Percentiles rank a stretch among this genome's conserved stretches.
Evolutionary conservation across 2,797 vertebrate genomes (phyloP).

Genomic region (Pelochelys cantorii): DNA sequence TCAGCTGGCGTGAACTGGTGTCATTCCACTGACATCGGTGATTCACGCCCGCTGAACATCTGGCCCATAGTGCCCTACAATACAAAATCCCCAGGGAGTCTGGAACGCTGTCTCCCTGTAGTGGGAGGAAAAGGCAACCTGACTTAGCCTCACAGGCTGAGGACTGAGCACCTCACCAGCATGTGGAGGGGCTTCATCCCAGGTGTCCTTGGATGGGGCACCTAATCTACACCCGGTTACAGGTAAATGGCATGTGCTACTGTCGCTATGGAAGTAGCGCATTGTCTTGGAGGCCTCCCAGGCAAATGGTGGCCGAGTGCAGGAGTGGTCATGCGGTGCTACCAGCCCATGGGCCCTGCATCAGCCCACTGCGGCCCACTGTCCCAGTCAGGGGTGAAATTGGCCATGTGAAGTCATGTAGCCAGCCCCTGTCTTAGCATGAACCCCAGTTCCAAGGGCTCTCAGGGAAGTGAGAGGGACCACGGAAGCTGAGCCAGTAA

Average conservation of each 20-base stretch:
- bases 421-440: not conserved
- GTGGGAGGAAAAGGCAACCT: not conserved
- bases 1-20: not conserved
- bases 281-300: not conserved
- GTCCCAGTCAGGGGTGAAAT: not conserved
- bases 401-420: not conserved
- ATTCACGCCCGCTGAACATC: not conserved
- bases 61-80: not conserved
- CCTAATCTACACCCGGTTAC: not conserved
- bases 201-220: not conserved
- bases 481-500: not conserved
- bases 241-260: not conserved
- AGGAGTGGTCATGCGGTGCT: not conserved
- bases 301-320: not conserved
- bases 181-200: not conserved
- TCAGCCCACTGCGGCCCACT: not conserved
- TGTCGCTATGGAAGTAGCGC: too few relatives aligned
- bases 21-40: not conserved
- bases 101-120: not conserved
- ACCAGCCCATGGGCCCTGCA: not conserved
- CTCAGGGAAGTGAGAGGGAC: not conserved
- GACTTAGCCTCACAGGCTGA: not conserved
- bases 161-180: not conserved
- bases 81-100: not conserved
- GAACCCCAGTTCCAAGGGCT: not conserved